Base-by-base conservation (phyloP, 2,113 vertebrate genomes). In the Sturnira hondurensis region DNA sequence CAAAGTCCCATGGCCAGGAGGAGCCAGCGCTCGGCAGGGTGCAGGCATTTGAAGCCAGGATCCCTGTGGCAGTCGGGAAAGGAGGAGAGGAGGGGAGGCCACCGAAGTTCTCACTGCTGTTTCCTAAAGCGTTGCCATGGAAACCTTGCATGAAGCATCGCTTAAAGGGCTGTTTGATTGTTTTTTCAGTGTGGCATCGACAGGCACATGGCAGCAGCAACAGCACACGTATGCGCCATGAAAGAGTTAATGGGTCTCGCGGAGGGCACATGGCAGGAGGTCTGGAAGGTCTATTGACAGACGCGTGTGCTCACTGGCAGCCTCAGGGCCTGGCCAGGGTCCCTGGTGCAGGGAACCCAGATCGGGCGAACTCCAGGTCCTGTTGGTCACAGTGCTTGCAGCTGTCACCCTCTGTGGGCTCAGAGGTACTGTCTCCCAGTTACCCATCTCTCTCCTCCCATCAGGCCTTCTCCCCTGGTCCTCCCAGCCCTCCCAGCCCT, bases 91-190 rank as follows among this genome's bases (percentile, higher is more conserved):
- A 74, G 20, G 19, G 33, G n/a, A 95, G 33, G 78, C 93, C 36
- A 50, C 86, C 85, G 73, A 95, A 97, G 93, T 97, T 89, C 86
- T 80, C 83, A 54, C 61, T 38, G 26, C 86, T 58, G 31, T 93
- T 96, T 95, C 81, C 89, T 89, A 97, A 98, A 97, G 45, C 0
- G 96, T 98, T 96, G 97, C 94, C 98, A 98, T 98, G 96, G 98
- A 97, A 98, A 99, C 98, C 61, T 83, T 92, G 89, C 61, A 96
- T 38, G 56, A 67, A 96, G 82, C 43, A 80, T 74, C 95, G 71
- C 91, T 96, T 86, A 94, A 97, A 98, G 96, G 96, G 86, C 96
- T 73, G 88, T 95, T 96, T 94, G 96, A 96, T 97, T 94, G 85
- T 96, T 95, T 97, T 95, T 96, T 80, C 33, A 26, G 89, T 77